A percentile compares a stretch with the other conserved stretches of the same genome.
These are phyloP conservation scores for Sisyra nigra DNA, from an alignment of 2,888 invertebrate genomes.

Conservation along the genomic window DNA sequence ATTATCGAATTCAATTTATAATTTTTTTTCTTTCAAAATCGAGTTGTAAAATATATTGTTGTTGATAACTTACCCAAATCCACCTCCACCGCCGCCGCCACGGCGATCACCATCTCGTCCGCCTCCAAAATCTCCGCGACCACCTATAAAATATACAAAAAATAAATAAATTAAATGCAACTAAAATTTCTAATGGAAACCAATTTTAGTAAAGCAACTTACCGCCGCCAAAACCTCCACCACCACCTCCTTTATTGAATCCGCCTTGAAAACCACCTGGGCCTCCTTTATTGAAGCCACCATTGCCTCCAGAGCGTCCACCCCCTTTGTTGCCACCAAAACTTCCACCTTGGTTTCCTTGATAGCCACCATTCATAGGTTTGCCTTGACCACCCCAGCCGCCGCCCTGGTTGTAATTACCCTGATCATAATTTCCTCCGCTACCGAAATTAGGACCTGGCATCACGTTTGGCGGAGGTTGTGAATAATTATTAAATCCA, in stretches of 20 bases:
- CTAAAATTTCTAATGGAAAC: background rate
- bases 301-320: slow-evolving; percentile 17
- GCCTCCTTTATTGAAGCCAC: slow-evolving; percentile 14
- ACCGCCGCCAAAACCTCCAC: slow-evolving; percentile 10
- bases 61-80: slow-evolving; percentile 37
- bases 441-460: slow-evolving; percentile 6
- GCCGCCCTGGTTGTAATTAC: slow-evolving; percentile 4
- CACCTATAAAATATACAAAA: slow-evolving; percentile 9
- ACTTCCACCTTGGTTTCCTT: slow-evolving; percentile 11
- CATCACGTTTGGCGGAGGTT: slow-evolving; percentile 19
- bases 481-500: slow-evolving; percentile 22
- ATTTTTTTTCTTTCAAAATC: no score
- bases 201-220: slow-evolving; percentile 6
- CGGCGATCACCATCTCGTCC: slow-evolving; percentile 12
- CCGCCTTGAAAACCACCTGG: slow-evolving; percentile 14
- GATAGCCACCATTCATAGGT: slow-evolving; percentile 3
- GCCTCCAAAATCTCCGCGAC: slow-evolving; percentile 14
- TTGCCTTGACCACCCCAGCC: slow-evolving; percentile 4
- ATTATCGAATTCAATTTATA: no score
- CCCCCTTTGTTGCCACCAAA: slow-evolving; percentile 14
- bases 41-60: no score
- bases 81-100: slow-evolving; percentile 19
- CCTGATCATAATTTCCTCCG: slow-evolving; percentile 6
- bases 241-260: slow-evolving; percentile 9
- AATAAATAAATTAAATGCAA: background rate